Base-by-base conservation (phyloP, 2,888 invertebrate species). In the Nudaria mundana region DNA sequence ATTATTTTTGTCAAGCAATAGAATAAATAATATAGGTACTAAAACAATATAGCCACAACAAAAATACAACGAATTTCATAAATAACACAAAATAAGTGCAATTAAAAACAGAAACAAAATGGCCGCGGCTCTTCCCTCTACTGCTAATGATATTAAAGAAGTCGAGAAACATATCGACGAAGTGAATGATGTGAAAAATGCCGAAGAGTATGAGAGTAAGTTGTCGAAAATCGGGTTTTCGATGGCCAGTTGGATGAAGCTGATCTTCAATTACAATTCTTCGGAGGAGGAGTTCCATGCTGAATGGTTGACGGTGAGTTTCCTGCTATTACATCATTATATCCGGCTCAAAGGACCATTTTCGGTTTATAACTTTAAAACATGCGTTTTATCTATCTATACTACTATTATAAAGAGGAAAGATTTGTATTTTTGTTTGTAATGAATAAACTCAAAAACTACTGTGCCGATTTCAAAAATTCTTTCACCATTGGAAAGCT, bases 251-350 rank as follows among this genome's bases (percentile, higher is more conserved):
- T 83, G 84, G 82, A 83, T 88, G 81, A 79, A 77, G 26, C 38
- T 67, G 1, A 35, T 88, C 0, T 86, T 88, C 40, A 85, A 83
- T 40, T 28, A 13, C 14, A 3, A 28, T 13, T 14, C 28, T 28
- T 75, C 56, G 20, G 24, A 37, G 5, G 30, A 41, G 26, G 73
- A 75, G 3, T 85, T 85, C 12, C 71, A 75, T 8, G 77, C 88
- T 0, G 77, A 72, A n/a, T 81, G 81, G 82, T 55, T 81, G 40
- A 75, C 73, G 35, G 87, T 86, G 64, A 82, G 87, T 56, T 4
- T 2, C n/a, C n/a, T n/a, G n/a, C n/a, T n/a, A n/a, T n/a, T n/a
- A n/a, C n/a, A n/a, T n/a, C n/a, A n/a, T n/a, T n/a, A n/a, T n/a
- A n/a, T n/a, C n/a, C n/a, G n/a, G n/a, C n/a, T n/a, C n/a, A n/a